These are phyloP conservation scores for Carollia perspicillata DNA, from an alignment of 2,113 vertebrate genomes.

Conservation along the genomic window DNA sequence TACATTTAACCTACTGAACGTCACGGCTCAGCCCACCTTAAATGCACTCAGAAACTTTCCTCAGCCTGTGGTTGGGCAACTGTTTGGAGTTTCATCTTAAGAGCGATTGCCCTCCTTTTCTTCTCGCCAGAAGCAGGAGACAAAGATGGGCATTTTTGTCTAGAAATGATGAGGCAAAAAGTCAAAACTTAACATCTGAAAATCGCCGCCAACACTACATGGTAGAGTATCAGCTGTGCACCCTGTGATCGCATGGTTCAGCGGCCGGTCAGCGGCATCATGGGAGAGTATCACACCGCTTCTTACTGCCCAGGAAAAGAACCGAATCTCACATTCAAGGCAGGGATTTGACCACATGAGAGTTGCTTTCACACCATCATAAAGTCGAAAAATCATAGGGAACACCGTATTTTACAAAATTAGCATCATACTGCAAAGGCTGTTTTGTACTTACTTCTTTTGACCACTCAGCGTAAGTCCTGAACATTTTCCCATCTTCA, in stretches of 20 bases:
- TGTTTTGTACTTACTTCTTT: background rate
- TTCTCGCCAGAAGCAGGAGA: background rate
- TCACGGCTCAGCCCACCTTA: background rate
- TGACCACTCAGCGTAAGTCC: background rate
- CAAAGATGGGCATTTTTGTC: background rate
- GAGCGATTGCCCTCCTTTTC: background rate
- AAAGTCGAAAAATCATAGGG: background rate
- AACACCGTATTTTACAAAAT: background rate
- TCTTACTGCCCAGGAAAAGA: background rate
- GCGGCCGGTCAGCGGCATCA: background rate
- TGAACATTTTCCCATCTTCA: background rate
- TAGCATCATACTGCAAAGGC: accelerated
- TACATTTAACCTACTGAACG: background rate
- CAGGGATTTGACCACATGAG: no score
- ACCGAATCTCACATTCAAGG: background rate
- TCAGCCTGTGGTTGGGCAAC: background rate
- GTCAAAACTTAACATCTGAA: background rate
- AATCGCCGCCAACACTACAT: background rate
- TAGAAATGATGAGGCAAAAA: background rate
- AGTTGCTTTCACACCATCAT: background rate
- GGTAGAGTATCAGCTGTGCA: background rate
- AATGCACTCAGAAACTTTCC: background rate
- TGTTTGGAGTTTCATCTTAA: background rate
- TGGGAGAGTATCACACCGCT: background rate
- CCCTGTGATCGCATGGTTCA: background rate